These are phyloP conservation scores for Potorous gilbertii DNA, from an alignment of 2,797 vertebrate genomes.

Conservation along the genomic window DNA sequence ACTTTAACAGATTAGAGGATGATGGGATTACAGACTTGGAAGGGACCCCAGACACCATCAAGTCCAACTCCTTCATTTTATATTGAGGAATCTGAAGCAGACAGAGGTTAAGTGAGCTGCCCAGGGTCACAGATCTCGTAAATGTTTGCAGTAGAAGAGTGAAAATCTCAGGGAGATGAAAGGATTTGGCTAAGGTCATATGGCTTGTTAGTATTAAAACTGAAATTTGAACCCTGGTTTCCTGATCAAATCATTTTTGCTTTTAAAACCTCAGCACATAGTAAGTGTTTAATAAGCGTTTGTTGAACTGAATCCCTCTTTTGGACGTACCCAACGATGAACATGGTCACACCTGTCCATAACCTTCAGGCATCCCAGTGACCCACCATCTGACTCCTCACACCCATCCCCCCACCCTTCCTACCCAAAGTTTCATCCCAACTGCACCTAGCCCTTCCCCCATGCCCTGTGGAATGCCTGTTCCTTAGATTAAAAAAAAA, in stretches of 20 bases:
- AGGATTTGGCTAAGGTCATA: neutral
- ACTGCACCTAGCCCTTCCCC: neutral
- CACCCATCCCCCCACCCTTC: too few species aligned
- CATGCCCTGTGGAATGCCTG: neutral
- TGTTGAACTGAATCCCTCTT: neutral
- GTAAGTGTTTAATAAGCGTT: neutral
- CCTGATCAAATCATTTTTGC: neutral
- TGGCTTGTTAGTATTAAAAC: neutral
- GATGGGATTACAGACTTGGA: neutral
- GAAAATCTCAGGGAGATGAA: neutral
- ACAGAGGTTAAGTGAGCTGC: neutral
- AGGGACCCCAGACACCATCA: neutral
- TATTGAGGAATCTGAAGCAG: neutral
- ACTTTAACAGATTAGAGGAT: neutral
- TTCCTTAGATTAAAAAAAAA: neutral
- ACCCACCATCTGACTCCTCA: neutral
- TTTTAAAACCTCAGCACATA: neutral
- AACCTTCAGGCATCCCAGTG: neutral
- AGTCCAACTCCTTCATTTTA: neutral
- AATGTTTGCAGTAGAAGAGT: neutral
- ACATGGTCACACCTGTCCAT: neutral
- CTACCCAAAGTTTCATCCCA: neutral
- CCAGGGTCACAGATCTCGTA: neutral
- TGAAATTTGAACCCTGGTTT: neutral
- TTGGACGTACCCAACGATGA: neutral